Base-by-base conservation (phyloP, 1,140 invertebrate genomes). In the Drosophila hydei region DNA sequence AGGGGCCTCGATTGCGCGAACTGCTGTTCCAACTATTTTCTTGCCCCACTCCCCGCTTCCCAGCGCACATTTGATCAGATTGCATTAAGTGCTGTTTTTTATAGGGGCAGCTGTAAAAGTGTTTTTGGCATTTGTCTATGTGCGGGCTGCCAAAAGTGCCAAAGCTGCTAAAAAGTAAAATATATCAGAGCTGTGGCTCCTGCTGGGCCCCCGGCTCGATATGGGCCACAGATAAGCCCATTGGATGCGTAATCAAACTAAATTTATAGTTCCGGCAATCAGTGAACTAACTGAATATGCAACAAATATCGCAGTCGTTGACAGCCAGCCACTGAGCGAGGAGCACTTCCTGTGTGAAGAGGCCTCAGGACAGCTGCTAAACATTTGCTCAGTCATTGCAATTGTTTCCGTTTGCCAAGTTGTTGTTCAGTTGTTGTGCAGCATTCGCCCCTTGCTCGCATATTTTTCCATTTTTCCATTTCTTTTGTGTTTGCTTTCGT, bases 331-430 rank as follows among this genome's bases (percentile, higher is more conserved):
- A 19, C n/a, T 50, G 50, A 30, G 36, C 16, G 12, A 4, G 27
- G 33, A 21, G 45, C 33, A 48, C 40, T 74, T 60, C 59, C 55
- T 30, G 59, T 36, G 27, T 21, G 50, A 43, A 56, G 36, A 38
- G 36, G 58, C 75, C 63, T 50, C 33, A 33, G 60, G 79, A 71
- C 79, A 84, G 79, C 64, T 84, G 79, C 79, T 84, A 79, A 84
- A 79, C 79, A 84, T 84, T 84, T 84, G 79, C 79, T 69, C 76
- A 79, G 79, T 69, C 79, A 72, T 78, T 84, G 79, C 79, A 84
- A 84, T 84, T 84, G 79, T 84, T 84, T 84, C 79, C 79, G 75
- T 59, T 70, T 75, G 72, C 60, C 62, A 64, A 69, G 27, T 50
- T 60, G 36, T 54, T 73, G 64, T 72, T 55, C 62, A 61, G 33